Evolutionary conservation across 2,113 vertebrate species (phyloP), one percentile per base, ranked within the genome.

Genomic region (Potamarius usumacintae): DNA sequence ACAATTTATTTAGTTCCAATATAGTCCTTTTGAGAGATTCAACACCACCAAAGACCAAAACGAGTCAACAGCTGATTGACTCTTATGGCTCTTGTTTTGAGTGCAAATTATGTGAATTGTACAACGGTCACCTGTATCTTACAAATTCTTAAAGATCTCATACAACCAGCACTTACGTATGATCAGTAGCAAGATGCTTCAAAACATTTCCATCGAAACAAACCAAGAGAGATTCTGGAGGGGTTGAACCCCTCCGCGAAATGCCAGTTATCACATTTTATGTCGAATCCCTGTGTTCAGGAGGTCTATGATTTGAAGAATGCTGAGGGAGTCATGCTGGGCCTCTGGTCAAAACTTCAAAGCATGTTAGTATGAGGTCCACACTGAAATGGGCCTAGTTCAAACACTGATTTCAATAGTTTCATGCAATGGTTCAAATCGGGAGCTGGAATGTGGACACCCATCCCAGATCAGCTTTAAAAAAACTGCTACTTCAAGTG

Each of bases 281-380:
- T 90, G 89, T 90, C 84, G 87, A 76, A 82, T 78, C 72, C 20
- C 48, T 86, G 72, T 79, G 60, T 53, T 67, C 83, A 89, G 87
- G 88, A 89, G 82, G 79, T 82, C 82, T 86, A 78, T 89, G 90
- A 89, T 78, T 42, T 89, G 69, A 83, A 87, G 71, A 90, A 83
- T 76, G 71, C 30, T 48, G 42, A 30, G 17, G n/a, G 27, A 78
- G n/a, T 14, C 63, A 15, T 12, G 27, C 42, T 77, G 65, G 53
- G 34, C 55, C 48, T 86, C 85, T 88, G 80, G 80, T 86, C 74
- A 78, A 57, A 80, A 57, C 84, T 84, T 90, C 86, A 88, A 83
- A 86, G 81, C 55, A 5, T 69, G 74, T 30, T 80, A 30, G 58
- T 62, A 57, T 72, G 27, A 69, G 10, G 62, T 55, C 52, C 62